These are phyloP conservation scores for Agrotis ipsilon DNA, from an alignment of 2,888 invertebrate genomes.

Conservation along the genomic window DNA sequence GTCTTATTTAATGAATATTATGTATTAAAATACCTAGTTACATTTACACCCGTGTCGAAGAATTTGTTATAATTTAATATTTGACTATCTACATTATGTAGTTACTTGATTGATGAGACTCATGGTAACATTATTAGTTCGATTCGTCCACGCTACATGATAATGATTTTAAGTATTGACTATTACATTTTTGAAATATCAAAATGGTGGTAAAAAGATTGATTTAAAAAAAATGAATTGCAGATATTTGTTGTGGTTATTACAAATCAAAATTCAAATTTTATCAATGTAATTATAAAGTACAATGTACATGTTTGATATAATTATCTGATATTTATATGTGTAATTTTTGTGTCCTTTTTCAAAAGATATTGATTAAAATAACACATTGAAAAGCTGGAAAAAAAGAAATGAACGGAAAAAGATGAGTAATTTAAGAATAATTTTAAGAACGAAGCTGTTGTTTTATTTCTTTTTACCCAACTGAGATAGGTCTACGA, in stretches of 20 bases:
- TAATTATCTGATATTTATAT: conserved; percentile 31
- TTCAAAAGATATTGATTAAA: conserved; percentile 67
- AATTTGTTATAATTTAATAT: conserved; percentile 46
- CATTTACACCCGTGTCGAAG: conserved; percentile 44
- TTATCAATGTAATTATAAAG: conserved; percentile 51
- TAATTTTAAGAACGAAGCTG: conserved; percentile 81
- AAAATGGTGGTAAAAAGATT: conserved; percentile 24
- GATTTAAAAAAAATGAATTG: conserved; percentile 9
- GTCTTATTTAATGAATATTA: conserved; percentile 29
- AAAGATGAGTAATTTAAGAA: conserved; percentile 80
- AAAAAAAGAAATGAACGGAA: conserved; percentile 53
- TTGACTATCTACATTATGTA: conserved; percentile 53
- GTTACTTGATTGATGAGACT: conserved; percentile 32
- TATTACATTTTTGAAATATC: conserved; percentile 13
- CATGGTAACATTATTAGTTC: conserved; percentile 47
- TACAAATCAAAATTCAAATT: conserved; percentile 33
- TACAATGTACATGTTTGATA: conserved; percentile 64
- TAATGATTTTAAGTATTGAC: conserved; percentile 36
- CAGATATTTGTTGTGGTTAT: conserved; percentile 28
- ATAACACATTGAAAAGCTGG: conserved; percentile 66
- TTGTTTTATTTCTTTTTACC: conserved; percentile 80
- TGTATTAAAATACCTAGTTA: conserved; percentile 43
- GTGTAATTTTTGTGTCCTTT: conserved; percentile 68
- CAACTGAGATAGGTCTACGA: too few species aligned
- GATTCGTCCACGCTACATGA: conserved; percentile 28